Percentiles rank a stretch among this genome's conserved stretches.
These are phyloP conservation scores for Zaprionus capensis DNA, from an alignment of 1,140 invertebrate species.

Conservation along the genomic window DNA sequence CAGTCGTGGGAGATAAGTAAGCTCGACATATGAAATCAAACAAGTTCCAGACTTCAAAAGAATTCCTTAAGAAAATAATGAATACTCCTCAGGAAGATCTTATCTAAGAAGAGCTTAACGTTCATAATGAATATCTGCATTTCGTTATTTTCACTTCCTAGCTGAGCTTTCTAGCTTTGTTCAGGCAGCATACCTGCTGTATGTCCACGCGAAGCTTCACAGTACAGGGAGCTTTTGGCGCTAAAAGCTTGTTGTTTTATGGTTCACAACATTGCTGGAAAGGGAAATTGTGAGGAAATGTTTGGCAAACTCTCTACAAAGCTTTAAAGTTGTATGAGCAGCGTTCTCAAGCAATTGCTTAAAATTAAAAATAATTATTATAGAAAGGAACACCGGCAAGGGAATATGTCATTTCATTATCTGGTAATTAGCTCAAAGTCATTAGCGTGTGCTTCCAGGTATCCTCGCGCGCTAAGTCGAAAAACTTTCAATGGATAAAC, in stretches of 20 bases:
- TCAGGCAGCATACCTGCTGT: not conserved
- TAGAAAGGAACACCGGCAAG: not conserved
- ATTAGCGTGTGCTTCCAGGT: conserved; percentile 17
- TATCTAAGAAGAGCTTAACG: no score
- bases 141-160: no score
- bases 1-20: not conserved
- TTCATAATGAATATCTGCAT: no score
- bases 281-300: not conserved
- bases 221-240: no score
- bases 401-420: conserved; percentile 31
- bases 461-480: not conserved
- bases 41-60: no score
- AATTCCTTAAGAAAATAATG: no score
- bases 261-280: no score
- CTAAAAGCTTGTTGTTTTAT: no score
- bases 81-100: rapidly evolving
- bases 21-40: no score
- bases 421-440: conserved; percentile 35
- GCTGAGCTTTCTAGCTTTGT: not conserved
- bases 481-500: conserved; percentile 18
- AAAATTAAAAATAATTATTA: conserved; percentile 25
- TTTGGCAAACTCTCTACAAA: not conserved
- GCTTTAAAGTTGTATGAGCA: not conserved
- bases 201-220: no score
- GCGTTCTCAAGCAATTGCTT: not conserved